These are phyloP conservation scores for Spodoptera littoralis DNA, from an alignment of 2,888 invertebrate species.

Conservation along the genomic window DNA sequence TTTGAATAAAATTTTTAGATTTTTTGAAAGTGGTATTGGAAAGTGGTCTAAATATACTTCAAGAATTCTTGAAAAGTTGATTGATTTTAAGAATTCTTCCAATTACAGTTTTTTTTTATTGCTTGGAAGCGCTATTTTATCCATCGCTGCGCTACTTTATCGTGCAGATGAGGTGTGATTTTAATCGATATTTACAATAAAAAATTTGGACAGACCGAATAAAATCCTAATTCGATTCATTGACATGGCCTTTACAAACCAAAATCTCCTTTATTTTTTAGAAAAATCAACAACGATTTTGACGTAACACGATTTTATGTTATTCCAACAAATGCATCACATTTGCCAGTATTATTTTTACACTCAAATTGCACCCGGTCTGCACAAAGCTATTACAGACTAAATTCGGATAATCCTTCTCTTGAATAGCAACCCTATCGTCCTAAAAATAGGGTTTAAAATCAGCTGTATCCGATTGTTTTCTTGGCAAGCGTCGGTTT, in stretches of 20 bases:
- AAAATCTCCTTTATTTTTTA: conserved; percentile 28
- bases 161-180: too few relatives aligned
- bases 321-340: conserved; percentile 82
- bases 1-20: neutral
- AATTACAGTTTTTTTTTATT: too few relatives aligned
- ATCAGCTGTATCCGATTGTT: conserved; percentile 35
- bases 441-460: conserved; percentile 13
- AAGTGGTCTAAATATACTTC: too few relatives aligned
- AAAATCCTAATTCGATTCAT: neutral
- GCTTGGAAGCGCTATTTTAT: too few relatives aligned
- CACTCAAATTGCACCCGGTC: conserved; percentile 79
- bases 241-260: too few relatives aligned
- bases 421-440: conserved; percentile 50
- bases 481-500: conserved; percentile 65
- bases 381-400: conserved; percentile 57
- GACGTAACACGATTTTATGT: conserved; percentile 70
- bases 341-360: conserved; percentile 79
- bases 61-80: too few relatives aligned
- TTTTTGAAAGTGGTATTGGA: too few relatives aligned
- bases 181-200: too few relatives aligned
- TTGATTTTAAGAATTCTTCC: too few relatives aligned
- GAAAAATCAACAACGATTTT: conserved; percentile 43
- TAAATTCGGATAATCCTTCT: conserved; percentile 30
- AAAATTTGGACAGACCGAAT: too few relatives aligned
- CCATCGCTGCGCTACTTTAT: too few relatives aligned